Evolutionary conservation across 2,888 invertebrate genomes (phyloP), one percentile per base, ranked within the genome.

Genomic region (Drosophila algonquin): DNA sequence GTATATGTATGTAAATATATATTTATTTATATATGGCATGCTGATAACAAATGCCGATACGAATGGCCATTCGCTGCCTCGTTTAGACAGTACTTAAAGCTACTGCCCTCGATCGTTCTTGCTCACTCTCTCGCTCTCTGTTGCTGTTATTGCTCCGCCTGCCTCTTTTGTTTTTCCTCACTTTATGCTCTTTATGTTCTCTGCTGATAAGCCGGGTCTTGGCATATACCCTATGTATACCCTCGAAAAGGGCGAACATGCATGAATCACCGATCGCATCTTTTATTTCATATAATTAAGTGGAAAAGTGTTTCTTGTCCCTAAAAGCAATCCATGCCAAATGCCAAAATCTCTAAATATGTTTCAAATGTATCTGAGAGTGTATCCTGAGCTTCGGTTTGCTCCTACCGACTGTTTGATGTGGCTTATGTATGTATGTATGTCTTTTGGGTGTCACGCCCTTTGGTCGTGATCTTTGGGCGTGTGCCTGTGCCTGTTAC

Each of bases 401-500:
- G 35, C 35, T 5, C 12, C 35, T 30, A 5, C 5, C 35, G 12
- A 35, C 35, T 14, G 4, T 12, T 12, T 3, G 1, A 35, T 12
- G 12, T 14, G 12, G 12, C 35, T 21, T 45, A n/a, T 45, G 30
- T 21, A n/a, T 45, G 30, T 45, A n/a, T 45, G 30, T 21, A n/a
- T 45, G 30, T 45, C 63, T 74, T 73, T 58, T 56, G 62, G 56
- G 63, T 70, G 75, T 53, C 69, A 79, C 82, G 85, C 82, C 76
- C 75, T 73, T 79, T 68, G 63, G 77, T 77, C 69, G 72, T 76
- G 76, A 71, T 70, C 54, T 50, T 32, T 35, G 47, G 52, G 51
- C 50, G 54, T 60, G 61, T 46, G 62, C 51, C 61, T 27, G 52
- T 24, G 24, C 24, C 24, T 24, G 40, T 27, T 45, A 60, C 63